Conservation (phyloP, 2,797 vertebrate species). For the Stomatorhinus walkeri region DNA sequence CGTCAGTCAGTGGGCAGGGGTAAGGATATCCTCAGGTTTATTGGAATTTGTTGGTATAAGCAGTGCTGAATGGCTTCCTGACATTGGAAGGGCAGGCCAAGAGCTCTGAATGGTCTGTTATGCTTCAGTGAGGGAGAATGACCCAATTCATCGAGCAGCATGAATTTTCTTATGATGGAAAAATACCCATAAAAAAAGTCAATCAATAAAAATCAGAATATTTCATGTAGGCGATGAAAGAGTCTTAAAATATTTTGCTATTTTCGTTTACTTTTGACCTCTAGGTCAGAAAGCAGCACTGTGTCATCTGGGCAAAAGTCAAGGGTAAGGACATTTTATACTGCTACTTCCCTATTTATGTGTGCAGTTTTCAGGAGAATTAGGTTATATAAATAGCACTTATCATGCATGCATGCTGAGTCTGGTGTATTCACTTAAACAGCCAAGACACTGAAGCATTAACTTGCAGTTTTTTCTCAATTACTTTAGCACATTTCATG, state of each 20-base stretch:
- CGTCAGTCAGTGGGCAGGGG: slow-evolving; percentile 79
- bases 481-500: not conserved
- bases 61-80: not conserved
- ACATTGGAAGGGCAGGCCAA: not conserved
- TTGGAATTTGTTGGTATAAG: not conserved
- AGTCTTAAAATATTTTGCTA: not conserved
- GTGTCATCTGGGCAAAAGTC: slow-evolving; percentile 64
- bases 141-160: not conserved
- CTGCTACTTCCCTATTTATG: not conserved
- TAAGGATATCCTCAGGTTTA: slow-evolving; percentile 41
- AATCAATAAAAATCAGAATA: not conserved
- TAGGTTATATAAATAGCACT: not conserved
- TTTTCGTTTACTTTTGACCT: slow-evolving; percentile 18
- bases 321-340: slow-evolving; percentile 44
- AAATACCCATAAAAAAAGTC: not conserved
- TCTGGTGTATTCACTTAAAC: not conserved
- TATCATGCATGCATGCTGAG: not conserved
- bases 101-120: not conserved
- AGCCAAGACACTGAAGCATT: not conserved
- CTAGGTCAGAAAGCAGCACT: slow-evolving; percentile 56
- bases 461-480: not conserved
- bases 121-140: not conserved
- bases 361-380: not conserved
- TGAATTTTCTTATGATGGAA: not conserved
- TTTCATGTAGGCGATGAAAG: not conserved